Base-by-base conservation (phyloP, 2,888 invertebrate genomes). In the Agonum fuliginosum region DNA sequence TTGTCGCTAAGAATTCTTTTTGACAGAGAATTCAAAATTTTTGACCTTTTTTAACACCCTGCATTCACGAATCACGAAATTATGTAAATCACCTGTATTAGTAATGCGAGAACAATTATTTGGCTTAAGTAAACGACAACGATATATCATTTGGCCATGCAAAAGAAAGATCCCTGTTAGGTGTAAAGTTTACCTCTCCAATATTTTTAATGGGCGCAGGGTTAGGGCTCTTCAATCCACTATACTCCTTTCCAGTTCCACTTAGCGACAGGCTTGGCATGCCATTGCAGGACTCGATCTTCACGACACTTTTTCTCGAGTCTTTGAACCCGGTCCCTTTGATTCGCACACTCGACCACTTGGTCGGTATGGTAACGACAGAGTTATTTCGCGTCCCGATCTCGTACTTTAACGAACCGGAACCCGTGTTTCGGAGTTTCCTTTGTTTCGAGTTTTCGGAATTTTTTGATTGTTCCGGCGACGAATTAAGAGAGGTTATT, bases 271-370 rank as follows among this genome's bases (percentile, higher is more conserved):
- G 78, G 48, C 80, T 81, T 10, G 79, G 80, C 70, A 87, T 82
- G 81, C 91, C 91, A 85, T 91, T 91, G 87, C 91, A 91, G 80
- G 91, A 90, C 87, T 91, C 91, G 81, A 91, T 88, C 83, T 90
- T 90, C 81, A 91, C 91, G 82, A 91, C 87, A 85, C 90, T 90
- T 85, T 90, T 90, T 83, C 90, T 88, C 81, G 90, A 91, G 84
- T 91, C 91, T 81, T 90, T 90, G 85, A 89, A 90, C 80, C 90
- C 89, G 80, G 91, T 90, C 83, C 91, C 91, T 84, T 89, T 90
- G 80, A 91, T 90, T 80, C 91, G 88, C 81, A 91, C 91, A 81
- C 91, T 91, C 81, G 91, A 91, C 88, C 91, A 91, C 87, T 91
- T 91, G 70, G 90, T 87, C 82, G 90, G 85, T 30, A 86, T 83